These are phyloP conservation scores for Cossypha heuglini DNA, from an alignment of 2,797 vertebrate species.

Conservation along the genomic window DNA sequence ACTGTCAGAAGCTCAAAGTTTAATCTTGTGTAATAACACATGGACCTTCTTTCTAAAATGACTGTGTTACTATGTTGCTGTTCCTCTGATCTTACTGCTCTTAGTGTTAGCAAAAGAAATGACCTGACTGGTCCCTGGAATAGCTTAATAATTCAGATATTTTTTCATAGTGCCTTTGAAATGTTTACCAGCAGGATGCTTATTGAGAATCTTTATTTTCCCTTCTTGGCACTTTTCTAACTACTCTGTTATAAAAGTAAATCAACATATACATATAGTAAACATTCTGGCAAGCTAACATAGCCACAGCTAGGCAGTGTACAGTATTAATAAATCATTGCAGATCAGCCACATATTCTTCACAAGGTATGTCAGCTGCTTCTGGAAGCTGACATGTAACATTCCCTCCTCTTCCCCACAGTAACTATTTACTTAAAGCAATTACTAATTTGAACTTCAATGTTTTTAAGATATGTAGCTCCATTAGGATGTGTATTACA, in stretches of 20 bases:
- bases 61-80: not conserved
- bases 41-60: not conserved
- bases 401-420: not conserved
- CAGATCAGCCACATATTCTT: not conserved
- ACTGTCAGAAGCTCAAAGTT: not conserved
- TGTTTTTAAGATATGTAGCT: not conserved
- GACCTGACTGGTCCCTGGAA: not conserved
- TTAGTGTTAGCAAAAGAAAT: not conserved
- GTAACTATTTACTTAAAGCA: not conserved
- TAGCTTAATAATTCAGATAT: slow-evolving; percentile 30
- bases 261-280: not conserved
- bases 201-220: slow-evolving; percentile 7
- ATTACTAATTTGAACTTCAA: not conserved
- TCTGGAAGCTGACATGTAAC: not conserved
- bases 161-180: slow-evolving; percentile 20
- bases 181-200: slow-evolving; percentile 21
- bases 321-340: not conserved
- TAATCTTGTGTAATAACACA: not conserved
- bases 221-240: slow-evolving; percentile 9
- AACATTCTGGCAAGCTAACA: not conserved
- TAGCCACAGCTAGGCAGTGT: not conserved
- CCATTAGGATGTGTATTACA: not conserved
- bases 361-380: not conserved
- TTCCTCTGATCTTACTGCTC: slow-evolving; percentile 1
- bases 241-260: not conserved